These are phyloP conservation scores for Leptothorax acervorum DNA, from an alignment of 2,888 invertebrate genomes.

Conservation along the genomic window DNA sequence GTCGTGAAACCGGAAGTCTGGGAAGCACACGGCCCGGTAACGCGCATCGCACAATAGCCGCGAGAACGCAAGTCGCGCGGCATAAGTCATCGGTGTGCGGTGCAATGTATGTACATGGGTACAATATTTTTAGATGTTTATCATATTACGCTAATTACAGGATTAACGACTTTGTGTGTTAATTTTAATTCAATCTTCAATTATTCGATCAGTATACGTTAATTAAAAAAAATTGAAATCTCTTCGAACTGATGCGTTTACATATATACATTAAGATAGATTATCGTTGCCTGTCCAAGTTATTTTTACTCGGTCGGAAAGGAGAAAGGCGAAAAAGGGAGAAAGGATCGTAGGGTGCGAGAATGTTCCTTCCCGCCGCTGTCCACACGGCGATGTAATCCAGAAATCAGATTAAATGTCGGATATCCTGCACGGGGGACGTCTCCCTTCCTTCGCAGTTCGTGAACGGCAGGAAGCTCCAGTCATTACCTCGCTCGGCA, in stretches of 20 bases:
- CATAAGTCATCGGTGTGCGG: background rate
- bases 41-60: conserved; percentile 36
- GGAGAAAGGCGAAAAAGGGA: conserved; percentile 45
- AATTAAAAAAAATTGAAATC: background rate
- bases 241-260: no score
- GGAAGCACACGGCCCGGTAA: conserved; percentile 23
- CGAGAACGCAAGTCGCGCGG: conserved; percentile 32
- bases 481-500: conserved; percentile 83
- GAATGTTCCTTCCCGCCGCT: conserved; percentile 78
- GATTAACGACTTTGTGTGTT: background rate
- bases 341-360: conserved; percentile 49
- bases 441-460: conserved; percentile 78
- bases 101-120: background rate
- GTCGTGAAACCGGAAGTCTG: conserved; percentile 69
- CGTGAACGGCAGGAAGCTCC: conserved; percentile 83
- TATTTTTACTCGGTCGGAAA: conserved; percentile 58
- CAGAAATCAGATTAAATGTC: conserved; percentile 86
- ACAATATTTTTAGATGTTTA: conserved; percentile 1
- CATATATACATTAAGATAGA: background rate
- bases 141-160: background rate
- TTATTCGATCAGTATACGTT: background rate
- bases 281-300: conserved; percentile 11
- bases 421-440: conserved; percentile 84
- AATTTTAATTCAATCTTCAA: background rate
- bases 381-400: conserved; percentile 81